Conservation (phyloP, 1,140 invertebrate species). For the Monochamus saltuarius region DNA sequence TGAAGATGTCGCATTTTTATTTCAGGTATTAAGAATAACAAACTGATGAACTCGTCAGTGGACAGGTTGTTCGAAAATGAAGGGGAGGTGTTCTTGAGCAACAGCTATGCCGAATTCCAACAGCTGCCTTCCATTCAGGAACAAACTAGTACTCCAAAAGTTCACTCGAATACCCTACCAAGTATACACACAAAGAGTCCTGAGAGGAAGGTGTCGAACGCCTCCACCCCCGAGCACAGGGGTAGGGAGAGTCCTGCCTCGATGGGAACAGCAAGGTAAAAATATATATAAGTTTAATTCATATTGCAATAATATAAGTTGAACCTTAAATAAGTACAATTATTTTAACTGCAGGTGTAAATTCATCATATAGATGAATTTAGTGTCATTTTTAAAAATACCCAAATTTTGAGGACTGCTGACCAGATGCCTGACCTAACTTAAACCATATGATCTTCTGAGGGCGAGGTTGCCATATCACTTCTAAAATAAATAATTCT, state of each 20-base stretch:
- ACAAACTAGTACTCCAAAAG: constrained; percentile 53
- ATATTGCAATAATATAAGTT: no score
- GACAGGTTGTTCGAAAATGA: constrained; percentile 85
- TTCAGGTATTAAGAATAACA: constrained; percentile 66
- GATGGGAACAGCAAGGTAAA: constrained; percentile 53
- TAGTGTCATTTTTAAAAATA: no score
- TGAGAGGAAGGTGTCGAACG: constrained; percentile 55
- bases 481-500: no score
- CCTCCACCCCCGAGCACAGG: constrained; percentile 59
- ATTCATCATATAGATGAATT: no score
- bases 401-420: no score
- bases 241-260: constrained; percentile 60
- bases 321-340: no score
- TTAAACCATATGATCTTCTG: no score
- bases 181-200: constrained; percentile 54
- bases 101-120: constrained; percentile 65
- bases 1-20: no score
- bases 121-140: constrained; percentile 61
- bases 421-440: no score
- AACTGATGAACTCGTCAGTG: constrained; percentile 88
- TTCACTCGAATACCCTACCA: constrained; percentile 47
- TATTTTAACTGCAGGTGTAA: no score
- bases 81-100: constrained; percentile 67
- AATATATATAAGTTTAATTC: no score
- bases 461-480: no score